Evolutionary conservation across 2,113 vertebrate species (phyloP), one percentile per base, ranked within the genome.

Genomic region (Pandion haliaetus): DNA sequence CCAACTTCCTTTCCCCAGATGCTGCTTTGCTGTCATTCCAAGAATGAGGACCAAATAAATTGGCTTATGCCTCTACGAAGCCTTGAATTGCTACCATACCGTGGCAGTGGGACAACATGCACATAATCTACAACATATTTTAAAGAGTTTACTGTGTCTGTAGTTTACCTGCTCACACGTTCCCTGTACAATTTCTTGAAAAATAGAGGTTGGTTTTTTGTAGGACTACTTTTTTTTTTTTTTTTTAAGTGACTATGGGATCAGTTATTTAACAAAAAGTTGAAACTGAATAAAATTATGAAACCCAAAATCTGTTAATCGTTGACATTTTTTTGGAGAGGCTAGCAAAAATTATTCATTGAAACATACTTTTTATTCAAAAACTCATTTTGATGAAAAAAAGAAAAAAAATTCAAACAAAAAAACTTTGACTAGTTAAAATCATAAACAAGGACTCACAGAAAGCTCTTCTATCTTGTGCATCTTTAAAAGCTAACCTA

Each of bases 311-410:
- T 40, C 9, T 38, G 5, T 59, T 67, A 32, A 49, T 29, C 52
- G 15, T 31, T 74, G 4, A 2, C 1, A 2, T 6, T 29, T 52
- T 55, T 59, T 61, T 62, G 2, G 1, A 49, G 8, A 3, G 1
- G 0, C 23, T 73, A 73, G 40, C 8, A 72, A 79, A 82, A 44
- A 15, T 5, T 44, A 57, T 69, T 45, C 2, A 42, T 31, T 34
- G 10, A 88, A 76, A 49, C 1, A 38, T 42, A 14, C 1, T 44
- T 76, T 82, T 70, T 80, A 65, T 83, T 86, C 2, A 52, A 73
- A 70, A 84, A 6, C 1, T 47, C 2, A 47, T 81, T 77, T 84
- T 4, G 71, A 7, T 54, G 15, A n/a, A 57, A 73, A 90, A 63
- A 3, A 4, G 9, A 16, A 40, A 52, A 42, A 81, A 40, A 34